These are phyloP conservation scores for Oncorhynchus kisutch DNA, from an alignment of 2,113 vertebrate species.

Conservation along the genomic window DNA sequence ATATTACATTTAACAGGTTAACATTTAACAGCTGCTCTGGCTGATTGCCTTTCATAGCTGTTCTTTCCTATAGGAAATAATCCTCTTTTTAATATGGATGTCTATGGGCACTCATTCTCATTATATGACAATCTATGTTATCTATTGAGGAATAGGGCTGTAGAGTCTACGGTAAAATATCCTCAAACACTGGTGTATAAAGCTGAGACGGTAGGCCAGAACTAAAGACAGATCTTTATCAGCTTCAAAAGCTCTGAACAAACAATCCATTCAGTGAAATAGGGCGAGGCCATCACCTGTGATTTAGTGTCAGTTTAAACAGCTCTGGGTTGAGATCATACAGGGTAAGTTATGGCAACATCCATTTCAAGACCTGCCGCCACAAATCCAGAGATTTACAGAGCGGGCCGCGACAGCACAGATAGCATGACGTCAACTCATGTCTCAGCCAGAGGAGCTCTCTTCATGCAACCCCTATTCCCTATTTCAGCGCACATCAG, in stretches of 20 bases:
- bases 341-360: constrained; percentile 9
- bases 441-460: background rate
- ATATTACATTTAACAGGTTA: constrained; percentile 20
- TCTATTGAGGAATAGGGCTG: background rate
- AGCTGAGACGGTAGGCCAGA: background rate
- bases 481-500: too few relatives aligned
- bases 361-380: constrained; percentile 8
- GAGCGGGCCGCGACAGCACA: background rate
- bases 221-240: background rate
- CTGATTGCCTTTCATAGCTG: constrained; percentile 59
- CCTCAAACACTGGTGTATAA: background rate
- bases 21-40: constrained; percentile 19
- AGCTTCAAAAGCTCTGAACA: background rate
- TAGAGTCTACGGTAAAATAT: background rate
- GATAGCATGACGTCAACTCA: background rate
- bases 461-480: background rate
- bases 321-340: background rate
- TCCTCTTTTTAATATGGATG: constrained; percentile 43
- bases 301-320: background rate
- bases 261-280: background rate
- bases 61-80: constrained; percentile 55
- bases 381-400: background rate
- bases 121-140: background rate
- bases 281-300: background rate
- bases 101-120: constrained; percentile 41